These are phyloP conservation scores for Mus pahari DNA, from an alignment of 2,113 vertebrate species.

Conservation along the genomic window DNA sequence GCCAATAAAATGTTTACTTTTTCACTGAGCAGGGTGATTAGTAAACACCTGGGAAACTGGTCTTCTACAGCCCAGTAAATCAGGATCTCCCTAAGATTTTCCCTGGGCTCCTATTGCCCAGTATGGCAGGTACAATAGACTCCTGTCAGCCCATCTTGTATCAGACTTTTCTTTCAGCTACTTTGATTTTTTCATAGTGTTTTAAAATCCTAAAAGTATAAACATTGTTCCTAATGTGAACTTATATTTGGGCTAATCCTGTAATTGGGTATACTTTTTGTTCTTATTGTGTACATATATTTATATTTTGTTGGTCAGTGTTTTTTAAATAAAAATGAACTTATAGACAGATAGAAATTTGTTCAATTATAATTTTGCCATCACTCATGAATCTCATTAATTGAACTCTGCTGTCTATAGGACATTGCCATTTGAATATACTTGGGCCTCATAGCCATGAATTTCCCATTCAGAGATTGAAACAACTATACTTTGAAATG, in stretches of 20 bases:
- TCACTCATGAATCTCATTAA: constrained; percentile 56
- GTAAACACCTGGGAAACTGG: background rate
- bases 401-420: constrained; percentile 62
- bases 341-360: constrained; percentile 71
- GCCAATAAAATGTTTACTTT: background rate
- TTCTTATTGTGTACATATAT: background rate
- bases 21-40: background rate
- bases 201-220: constrained; percentile 11
- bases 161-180: background rate
- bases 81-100: background rate
- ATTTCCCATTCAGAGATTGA: background rate
- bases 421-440: background rate
- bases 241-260: background rate
- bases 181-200: background rate
- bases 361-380: constrained; percentile 61
- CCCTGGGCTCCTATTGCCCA: background rate
- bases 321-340: constrained; percentile 41
- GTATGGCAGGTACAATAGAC: background rate
- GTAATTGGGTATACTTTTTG: background rate
- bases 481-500: background rate
- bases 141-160: background rate
- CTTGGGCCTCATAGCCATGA: background rate
- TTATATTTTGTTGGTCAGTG: constrained; percentile 61
- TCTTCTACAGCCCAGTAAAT: background rate
- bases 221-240: background rate